Conservation (phyloP, 35 echinoderm and acorn worm genomes). For the Chiridota heheva region DNA sequence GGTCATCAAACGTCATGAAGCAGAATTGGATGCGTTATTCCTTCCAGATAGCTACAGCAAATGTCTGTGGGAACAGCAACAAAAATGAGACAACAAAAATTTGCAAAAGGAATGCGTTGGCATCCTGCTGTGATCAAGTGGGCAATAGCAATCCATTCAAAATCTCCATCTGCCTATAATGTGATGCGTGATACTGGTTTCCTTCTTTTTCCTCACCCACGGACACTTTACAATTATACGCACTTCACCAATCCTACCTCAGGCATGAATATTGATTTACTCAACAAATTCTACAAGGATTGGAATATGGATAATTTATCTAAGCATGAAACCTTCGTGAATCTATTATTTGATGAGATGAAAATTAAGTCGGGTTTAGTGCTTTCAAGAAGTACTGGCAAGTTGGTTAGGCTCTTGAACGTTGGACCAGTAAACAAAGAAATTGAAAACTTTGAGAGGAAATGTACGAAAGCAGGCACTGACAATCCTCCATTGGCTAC, state of each 20-base stretch:
- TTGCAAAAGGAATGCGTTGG: conserved; percentile 2
- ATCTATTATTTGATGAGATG: conserved; percentile 42
- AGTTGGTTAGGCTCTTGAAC: conserved; percentile 1
- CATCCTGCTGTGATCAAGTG: neutral
- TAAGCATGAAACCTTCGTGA: neutral
- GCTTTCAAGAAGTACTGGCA: neutral
- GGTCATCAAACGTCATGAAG: too few species aligned
- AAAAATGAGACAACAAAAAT: neutral
- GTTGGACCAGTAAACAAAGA: neutral
- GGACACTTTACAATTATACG: conserved; percentile 1
- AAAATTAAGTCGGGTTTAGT: conserved; percentile 29
- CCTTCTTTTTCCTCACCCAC: neutral
- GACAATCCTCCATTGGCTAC: neutral
- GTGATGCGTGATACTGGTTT: neutral
- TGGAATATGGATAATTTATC: neutral
- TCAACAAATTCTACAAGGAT: neutral
- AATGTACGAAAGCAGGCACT: neutral
- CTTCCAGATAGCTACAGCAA: neutral
- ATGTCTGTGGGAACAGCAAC: neutral
- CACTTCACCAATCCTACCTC: conserved; percentile 2
- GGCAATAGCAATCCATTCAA: neutral
- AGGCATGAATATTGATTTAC: neutral
- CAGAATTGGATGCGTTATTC: too few species aligned
- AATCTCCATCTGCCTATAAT: neutral
- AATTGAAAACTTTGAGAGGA: conserved; percentile 17